Base-by-base conservation (phyloP, 2,888 invertebrate species). In the Drosophila ustulata region DNA sequence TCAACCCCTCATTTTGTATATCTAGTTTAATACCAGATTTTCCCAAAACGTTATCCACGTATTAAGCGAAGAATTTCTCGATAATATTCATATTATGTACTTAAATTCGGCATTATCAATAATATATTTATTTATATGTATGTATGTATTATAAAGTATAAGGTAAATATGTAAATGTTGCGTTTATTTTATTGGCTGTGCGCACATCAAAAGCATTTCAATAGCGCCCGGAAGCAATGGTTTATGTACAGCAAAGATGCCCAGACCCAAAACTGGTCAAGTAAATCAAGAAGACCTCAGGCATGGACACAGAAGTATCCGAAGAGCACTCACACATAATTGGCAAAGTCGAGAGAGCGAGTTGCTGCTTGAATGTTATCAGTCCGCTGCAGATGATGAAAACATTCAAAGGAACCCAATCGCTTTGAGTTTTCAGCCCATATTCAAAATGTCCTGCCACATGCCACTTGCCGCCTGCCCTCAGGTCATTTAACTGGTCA, bases 351-450 rank as follows among this genome's bases (percentile, higher is more conserved):
- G 67, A 82, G 61, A 82, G 74, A 30, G 11, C 43, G 74, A 30
- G 8, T 39, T 55, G 58, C 65, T 75, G 55, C 65, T 73, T 85
- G 81, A 84, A 88, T 78, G 89, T 86, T 86, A 86, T 88, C 85
- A 88, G 84, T 86, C 79, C 66, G 51, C 37, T 71, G 75, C 85
- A 86, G 85, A 78, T 77, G 70, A 53, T 71, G 53, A 0, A 34
- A 26, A 28, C 26, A 23, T 32, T 7, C 30, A 63, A 63, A 32
- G 25, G 47, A 75, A 32, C 25, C 30, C 73, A 73, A 79, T 80
- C 67, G 58, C 74, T 75, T 82, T 77, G 64, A 72, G 55, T 67
- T 75, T 72, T 45, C 32, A 66, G 62, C 50, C 67, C 71, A 75
- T 84, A 82, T 80, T 88, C 85, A 89, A 85, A 87, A 80, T 80